Evolutionary conservation across 2,888 invertebrate species (phyloP).

Genomic region (Ochlodes sylvanus): DNA sequence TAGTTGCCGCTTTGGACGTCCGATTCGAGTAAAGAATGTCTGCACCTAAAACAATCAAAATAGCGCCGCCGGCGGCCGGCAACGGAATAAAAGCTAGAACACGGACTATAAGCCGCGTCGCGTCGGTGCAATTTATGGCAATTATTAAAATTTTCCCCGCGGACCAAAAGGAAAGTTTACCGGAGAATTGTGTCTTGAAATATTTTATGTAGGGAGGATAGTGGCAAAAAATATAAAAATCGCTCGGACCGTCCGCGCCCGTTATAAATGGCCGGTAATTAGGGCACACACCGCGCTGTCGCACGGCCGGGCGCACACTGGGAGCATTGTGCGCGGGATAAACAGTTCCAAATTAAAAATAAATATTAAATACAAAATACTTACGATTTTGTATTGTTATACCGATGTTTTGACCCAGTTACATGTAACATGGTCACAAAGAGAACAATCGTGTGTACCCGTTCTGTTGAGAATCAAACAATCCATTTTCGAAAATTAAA

Average conservation of each 20-base stretch:
- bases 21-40: conserved; percentile 35
- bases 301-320: conserved; percentile 49
- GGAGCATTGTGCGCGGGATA: conserved; percentile 25
- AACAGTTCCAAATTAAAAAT: too few species aligned
- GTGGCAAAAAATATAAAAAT: conserved; percentile 72
- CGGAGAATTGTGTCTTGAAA: conserved; percentile 63
- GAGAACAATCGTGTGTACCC: too few species aligned
- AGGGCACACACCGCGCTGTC: conserved; percentile 60
- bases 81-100: conserved; percentile 36
- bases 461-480: too few species aligned
- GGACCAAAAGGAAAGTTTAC: conserved; percentile 53
- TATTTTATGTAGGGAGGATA: conserved; percentile 59
- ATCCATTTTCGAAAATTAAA: too few species aligned
- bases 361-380: too few species aligned
- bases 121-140: conserved; percentile 51
- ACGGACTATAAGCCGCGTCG: conserved; percentile 44
- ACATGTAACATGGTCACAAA: too few species aligned
- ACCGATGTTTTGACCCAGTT: too few species aligned
- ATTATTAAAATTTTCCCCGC: conserved; percentile 50
- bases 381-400: too few species aligned
- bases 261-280: conserved; percentile 81
- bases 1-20: conserved; percentile 24
- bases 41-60: conserved; percentile 35
- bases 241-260: conserved; percentile 67
- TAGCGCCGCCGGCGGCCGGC: conserved; percentile 13